A percentile compares a stretch with the other conserved stretches of the same genome.
phyloP scores from a whole-genome alignment of 1,140 invertebrate species.

The Planococcus citri region DNA sequence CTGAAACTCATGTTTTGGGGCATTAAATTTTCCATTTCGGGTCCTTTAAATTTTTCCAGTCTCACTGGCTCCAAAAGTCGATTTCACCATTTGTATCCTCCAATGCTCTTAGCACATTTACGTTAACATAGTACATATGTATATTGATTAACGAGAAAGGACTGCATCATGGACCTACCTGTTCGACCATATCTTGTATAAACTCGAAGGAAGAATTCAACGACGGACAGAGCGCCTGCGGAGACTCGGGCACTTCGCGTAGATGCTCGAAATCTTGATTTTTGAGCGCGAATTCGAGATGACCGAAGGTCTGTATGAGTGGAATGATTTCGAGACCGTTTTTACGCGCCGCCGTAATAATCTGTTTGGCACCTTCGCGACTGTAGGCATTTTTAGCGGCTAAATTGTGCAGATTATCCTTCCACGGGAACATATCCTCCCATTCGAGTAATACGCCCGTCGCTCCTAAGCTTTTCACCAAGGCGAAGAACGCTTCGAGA shows the following conservation, averaged over 20 bases:
- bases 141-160: too few relatives aligned
- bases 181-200: slow-evolving; percentile 66
- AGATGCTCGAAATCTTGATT: slow-evolving; percentile 40
- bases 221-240: slow-evolving; percentile 28
- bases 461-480: slow-evolving; percentile 62
- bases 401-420: slow-evolving; percentile 47
- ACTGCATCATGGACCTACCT: slow-evolving; percentile 49
- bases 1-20: too few relatives aligned
- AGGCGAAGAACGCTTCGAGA: slow-evolving; percentile 56
- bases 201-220: slow-evolving; percentile 54
- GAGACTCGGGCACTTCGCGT: slow-evolving; percentile 35
- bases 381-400: slow-evolving; percentile 66
- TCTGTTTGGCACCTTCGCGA: slow-evolving; percentile 47
- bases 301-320: slow-evolving; percentile 57
- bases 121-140: too few relatives aligned
- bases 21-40: too few relatives aligned
- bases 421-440: slow-evolving; percentile 96
- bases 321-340: slow-evolving; percentile 52
- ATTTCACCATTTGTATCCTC: too few relatives aligned
- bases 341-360: slow-evolving; percentile 49
- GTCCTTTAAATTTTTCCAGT: too few relatives aligned
- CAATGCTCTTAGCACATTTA: too few relatives aligned
- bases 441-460: slow-evolving; percentile 87
- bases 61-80: too few relatives aligned
- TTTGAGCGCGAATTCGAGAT: slow-evolving; percentile 52